Conservation (phyloP, 2,113 vertebrate species). For the Phalacrocorax carbo region DNA sequence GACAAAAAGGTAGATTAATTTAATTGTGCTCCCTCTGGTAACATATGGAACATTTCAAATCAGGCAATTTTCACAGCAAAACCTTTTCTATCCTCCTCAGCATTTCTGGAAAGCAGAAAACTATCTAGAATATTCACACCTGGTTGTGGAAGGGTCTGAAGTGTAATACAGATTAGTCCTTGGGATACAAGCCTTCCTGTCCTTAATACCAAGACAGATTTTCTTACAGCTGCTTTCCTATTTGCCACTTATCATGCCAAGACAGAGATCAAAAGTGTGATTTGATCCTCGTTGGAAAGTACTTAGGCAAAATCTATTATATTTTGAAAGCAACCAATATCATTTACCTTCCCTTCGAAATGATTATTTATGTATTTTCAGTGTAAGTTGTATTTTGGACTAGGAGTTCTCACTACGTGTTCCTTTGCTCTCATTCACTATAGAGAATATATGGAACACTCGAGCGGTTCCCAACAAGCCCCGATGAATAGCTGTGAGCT, state of each 20-base stretch:
- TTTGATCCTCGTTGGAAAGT: background rate
- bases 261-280: background rate
- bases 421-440: background rate
- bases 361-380: background rate
- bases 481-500: constrained; percentile 12
- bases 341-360: background rate
- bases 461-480: background rate
- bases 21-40: background rate
- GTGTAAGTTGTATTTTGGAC: background rate
- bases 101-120: background rate
- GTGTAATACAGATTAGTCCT: background rate
- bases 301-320: background rate
- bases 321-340: background rate
- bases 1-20: background rate
- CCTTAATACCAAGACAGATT: background rate
- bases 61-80: background rate
- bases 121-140: background rate
- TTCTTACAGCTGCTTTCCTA: background rate
- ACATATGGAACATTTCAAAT: background rate
- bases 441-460: background rate
- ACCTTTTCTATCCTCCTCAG: background rate
- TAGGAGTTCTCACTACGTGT: background rate
- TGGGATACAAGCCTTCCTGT: background rate
- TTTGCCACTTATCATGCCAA: background rate
- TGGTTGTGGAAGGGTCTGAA: background rate